Evolutionary conservation across 2,888 invertebrate species (phyloP).

Genomic region (Lissonota sp.): DNA sequence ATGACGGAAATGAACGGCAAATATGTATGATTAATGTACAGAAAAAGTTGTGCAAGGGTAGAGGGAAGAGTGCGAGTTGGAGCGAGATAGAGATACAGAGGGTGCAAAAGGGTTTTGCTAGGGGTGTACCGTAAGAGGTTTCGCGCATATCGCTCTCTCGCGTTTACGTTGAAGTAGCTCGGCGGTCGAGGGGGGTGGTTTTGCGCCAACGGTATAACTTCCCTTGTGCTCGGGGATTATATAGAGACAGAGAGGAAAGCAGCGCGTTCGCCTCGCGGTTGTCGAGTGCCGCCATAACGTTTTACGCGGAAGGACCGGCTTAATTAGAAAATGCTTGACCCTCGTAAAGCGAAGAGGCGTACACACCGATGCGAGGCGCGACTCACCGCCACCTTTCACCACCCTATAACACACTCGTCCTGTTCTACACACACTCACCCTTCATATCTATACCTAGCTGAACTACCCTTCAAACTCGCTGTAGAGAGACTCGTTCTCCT

Average conservation of each 20-base stretch:
- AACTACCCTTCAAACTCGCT: constrained; percentile 48
- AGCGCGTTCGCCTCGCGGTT: constrained; percentile 59
- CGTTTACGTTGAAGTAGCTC: constrained; percentile 52
- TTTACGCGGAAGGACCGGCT: constrained; percentile 75
- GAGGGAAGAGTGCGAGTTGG: constrained; percentile 18
- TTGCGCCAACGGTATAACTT: constrained; percentile 24
- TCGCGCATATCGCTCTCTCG: constrained; percentile 37
- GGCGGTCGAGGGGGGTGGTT: constrained; percentile 21
- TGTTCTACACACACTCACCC: constrained; percentile 37
- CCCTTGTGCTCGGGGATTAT: constrained; percentile 1
- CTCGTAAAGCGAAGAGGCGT: constrained; percentile 69
- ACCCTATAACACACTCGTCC: constrained; percentile 51
- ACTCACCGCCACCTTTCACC: constrained; percentile 53
- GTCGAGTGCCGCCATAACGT: constrained; percentile 72
- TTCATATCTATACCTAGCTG: constrained; percentile 35
- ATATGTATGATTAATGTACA: constrained; percentile 21
- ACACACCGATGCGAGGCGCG: constrained; percentile 57
- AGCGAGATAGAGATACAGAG: constrained; percentile 1
- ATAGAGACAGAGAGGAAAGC: neutral
- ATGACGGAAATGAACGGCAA: constrained; percentile 17
- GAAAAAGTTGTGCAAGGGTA: neutral
- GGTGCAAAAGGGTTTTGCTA: constrained; percentile 46
- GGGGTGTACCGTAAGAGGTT: constrained; percentile 46
- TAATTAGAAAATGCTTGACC: constrained; percentile 81
- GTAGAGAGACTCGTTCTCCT: constrained; percentile 41